A percentile compares a stretch with the other conserved stretches of the same genome.
Conservation (phyloP, 2,888 invertebrate genomes). For the Chymomyza caudatula region DNA sequence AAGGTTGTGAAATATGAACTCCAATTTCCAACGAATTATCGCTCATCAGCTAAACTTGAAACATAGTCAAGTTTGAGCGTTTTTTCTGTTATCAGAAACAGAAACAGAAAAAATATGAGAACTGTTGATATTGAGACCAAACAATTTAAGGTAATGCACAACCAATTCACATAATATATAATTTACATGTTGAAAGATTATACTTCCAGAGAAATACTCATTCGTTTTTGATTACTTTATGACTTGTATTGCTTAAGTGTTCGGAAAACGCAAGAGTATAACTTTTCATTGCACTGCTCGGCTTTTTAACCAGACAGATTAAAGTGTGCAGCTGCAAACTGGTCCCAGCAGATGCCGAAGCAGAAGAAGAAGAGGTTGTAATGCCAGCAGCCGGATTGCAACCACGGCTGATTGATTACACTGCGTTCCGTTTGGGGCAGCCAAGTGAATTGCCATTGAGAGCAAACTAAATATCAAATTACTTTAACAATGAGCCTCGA, state of each 20-base stretch:
- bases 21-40: too few species aligned
- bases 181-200: too few species aligned
- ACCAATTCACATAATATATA: too few species aligned
- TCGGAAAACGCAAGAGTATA: neutral
- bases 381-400: neutral
- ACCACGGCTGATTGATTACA: conserved; percentile 8
- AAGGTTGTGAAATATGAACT: too few species aligned
- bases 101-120: too few species aligned
- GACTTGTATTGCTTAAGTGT: neutral
- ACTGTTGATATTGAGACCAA: too few species aligned
- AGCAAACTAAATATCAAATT: conserved; percentile 5
- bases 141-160: too few species aligned
- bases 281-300: neutral
- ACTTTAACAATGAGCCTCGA: neutral
- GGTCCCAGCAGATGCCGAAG: neutral
- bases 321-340: neutral
- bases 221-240: neutral
- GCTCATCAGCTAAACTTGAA: too few species aligned
- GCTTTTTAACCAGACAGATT: neutral
- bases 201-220: too few species aligned
- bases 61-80: too few species aligned
- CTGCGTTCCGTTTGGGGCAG: neutral
- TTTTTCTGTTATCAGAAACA: too few species aligned
- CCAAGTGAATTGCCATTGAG: neutral
- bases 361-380: neutral